Evolutionary conservation across 2,888 invertebrate genomes (phyloP).

Genomic region (Morpho helenor): DNA sequence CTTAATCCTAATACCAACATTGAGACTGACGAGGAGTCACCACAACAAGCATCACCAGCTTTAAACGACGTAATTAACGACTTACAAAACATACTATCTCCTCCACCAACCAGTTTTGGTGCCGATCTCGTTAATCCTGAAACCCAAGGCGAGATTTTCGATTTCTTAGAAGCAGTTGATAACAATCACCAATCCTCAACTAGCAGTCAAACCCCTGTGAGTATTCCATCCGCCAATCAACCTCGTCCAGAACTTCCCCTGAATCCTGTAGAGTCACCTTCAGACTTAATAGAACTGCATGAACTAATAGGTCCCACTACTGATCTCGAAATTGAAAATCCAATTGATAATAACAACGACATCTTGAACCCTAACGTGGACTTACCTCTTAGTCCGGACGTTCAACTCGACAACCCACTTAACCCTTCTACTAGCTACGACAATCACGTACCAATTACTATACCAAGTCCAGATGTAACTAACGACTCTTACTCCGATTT

Average conservation of each 20-base stretch:
- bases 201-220: too few species aligned
- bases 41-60: background rate
- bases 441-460: too few species aligned
- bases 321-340: background rate
- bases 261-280: too few species aligned
- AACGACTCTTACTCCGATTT: background rate
- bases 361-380: background rate
- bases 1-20: background rate
- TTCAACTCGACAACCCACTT: background rate
- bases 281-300: too few species aligned
- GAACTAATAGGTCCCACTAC: background rate
- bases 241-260: too few species aligned
- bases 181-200: too few species aligned
- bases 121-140: background rate
- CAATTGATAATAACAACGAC: background rate
- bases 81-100: background rate
- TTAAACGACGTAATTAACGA: background rate
- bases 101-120: background rate
- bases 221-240: too few species aligned
- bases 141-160: background rate
- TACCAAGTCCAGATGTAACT: background rate
- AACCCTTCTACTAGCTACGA: background rate
- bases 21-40: background rate
- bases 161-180: background rate
- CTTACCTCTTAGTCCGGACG: background rate